A percentile compares a stretch with the other conserved stretches of the same genome.
These are phyloP conservation scores for Falco biarmicus DNA, from an alignment of 2,797 vertebrate genomes.

Conservation along the genomic window DNA sequence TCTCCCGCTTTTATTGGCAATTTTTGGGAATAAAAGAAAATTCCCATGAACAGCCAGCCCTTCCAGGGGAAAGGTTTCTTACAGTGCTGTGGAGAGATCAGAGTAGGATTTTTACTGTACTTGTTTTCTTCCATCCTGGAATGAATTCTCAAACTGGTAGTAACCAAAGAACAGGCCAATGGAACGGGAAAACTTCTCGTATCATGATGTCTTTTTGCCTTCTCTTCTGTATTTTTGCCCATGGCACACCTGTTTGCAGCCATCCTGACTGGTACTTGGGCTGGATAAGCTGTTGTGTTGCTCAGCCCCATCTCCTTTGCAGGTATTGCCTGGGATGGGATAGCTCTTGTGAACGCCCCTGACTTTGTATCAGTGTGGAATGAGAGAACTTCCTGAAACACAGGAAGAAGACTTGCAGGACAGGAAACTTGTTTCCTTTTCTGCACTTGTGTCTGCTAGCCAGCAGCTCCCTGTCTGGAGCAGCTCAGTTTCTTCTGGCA, in stretches of 20 bases:
- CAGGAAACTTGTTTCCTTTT: background rate
- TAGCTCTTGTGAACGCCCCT: background rate
- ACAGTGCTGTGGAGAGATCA: background rate
- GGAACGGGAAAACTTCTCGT: background rate
- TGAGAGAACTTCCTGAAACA: background rate
- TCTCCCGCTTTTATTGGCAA: background rate
- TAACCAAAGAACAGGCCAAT: background rate
- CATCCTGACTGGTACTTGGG: background rate
- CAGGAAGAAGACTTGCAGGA: background rate
- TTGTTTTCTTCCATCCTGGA: background rate
- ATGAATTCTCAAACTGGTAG: background rate
- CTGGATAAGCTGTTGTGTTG: background rate
- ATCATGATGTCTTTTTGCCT: background rate
- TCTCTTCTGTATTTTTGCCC: background rate
- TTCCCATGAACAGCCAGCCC: background rate
- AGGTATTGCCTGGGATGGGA: background rate
- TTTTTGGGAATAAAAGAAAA: background rate
- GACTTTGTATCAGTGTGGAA: background rate
- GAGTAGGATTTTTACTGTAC: background rate
- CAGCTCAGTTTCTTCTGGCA: background rate
- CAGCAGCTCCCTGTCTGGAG: background rate
- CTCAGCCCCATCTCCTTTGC: background rate
- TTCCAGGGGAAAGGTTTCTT: background rate
- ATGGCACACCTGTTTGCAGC: background rate
- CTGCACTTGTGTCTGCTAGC: background rate